These are phyloP conservation scores for Pelecanus crispus DNA, from an alignment of 2,113 vertebrate species.

Conservation along the genomic window DNA sequence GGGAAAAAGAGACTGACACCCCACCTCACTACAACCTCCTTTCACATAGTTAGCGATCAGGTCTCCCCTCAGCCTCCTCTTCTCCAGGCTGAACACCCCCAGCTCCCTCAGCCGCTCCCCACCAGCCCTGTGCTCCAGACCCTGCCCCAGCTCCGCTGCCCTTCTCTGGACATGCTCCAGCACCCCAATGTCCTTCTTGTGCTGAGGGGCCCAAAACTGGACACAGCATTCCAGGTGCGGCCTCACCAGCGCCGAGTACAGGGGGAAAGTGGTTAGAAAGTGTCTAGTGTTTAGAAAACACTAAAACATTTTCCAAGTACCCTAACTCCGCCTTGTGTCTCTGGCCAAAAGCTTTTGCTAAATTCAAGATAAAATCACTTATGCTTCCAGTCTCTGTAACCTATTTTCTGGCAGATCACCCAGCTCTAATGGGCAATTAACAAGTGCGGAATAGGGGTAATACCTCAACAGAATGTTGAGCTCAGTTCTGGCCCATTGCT, in stretches of 20 bases:
- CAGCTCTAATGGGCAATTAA: background rate
- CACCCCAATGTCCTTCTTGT: background rate
- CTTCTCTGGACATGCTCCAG: background rate
- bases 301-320: background rate
- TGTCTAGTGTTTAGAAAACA: background rate
- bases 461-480: background rate
- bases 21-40: background rate
- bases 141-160: fast-evolving
- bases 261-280: background rate
- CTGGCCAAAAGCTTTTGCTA: background rate
- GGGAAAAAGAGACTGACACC: background rate
- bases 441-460: background rate
- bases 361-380: background rate
- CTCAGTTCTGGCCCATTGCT: background rate
- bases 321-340: background rate
- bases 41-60: background rate
- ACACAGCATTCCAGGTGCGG: background rate
- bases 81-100: too few species aligned
- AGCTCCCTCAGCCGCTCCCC: too few species aligned
- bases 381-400: background rate
- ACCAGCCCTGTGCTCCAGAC: too few species aligned
- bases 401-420: background rate
- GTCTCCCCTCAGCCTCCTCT: background rate
- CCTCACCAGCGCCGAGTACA: background rate
- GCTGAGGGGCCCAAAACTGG: background rate